These are phyloP conservation scores for Stegodyphus dumicola DNA, from an alignment of 1,140 invertebrate genomes.

Conservation along the genomic window DNA sequence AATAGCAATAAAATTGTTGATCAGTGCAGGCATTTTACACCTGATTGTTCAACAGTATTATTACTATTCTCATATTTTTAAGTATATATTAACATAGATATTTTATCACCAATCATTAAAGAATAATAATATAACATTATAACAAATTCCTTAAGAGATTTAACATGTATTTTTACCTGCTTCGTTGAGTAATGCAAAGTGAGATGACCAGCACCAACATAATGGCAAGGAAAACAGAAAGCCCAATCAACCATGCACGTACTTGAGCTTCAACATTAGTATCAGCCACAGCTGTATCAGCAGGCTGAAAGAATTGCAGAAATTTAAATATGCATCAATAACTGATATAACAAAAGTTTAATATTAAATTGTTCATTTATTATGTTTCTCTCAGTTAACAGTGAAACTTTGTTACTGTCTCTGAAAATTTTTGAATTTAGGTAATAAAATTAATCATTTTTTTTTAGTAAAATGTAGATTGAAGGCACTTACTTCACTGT, in stretches of 20 bases:
- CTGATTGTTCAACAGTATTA: too few species aligned
- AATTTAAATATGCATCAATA: neutral
- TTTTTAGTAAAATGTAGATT: neutral
- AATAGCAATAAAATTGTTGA: too few species aligned
- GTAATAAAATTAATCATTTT: too few species aligned
- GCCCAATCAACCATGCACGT: conserved; percentile 81
- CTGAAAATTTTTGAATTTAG: too few species aligned
- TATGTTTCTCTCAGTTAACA: too few species aligned
- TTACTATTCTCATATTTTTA: too few species aligned
- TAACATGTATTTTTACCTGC: conserved; percentile 68
- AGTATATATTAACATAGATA: neutral
- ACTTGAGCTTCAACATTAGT: conserved; percentile 68
- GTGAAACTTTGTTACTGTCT: too few species aligned
- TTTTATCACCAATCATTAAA: neutral
- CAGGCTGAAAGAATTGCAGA: conserved; percentile 49
- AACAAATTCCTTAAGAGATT: conserved; percentile 59
- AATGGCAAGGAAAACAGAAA: conserved; percentile 81
- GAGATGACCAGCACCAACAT: conserved; percentile 82
- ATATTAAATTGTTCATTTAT: too few species aligned
- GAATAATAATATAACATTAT: conserved; percentile 49
- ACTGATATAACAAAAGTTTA: too few species aligned
- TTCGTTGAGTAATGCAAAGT: conserved; percentile 83
- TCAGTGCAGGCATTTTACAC: too few species aligned
- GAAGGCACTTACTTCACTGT: conserved; percentile 67
- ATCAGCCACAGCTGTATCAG: conserved; percentile 51